Percentiles rank a stretch among this genome's conserved stretches.
phyloP scores from a whole-genome alignment of 2,797 vertebrate species.

The Picus viridis region DNA sequence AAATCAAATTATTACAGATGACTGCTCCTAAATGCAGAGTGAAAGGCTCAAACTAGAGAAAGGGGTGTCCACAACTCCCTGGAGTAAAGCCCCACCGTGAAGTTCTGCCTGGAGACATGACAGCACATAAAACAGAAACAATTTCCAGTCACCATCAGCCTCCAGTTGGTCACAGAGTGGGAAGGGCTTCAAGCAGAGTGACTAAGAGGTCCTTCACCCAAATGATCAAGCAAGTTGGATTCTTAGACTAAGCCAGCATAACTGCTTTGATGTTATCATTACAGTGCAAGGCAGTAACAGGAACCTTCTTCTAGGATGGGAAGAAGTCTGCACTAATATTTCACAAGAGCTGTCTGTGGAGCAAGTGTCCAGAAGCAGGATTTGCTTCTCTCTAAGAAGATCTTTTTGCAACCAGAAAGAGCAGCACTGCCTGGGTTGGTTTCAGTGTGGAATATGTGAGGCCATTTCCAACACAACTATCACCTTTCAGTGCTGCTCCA shows the following conservation, averaged over 20 bases:
- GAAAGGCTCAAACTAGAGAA: neutral
- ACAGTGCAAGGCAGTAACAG: rapidly evolving
- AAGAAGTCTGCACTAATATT: neutral
- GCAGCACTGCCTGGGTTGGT: neutral
- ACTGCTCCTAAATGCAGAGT: neutral
- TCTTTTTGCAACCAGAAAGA: neutral
- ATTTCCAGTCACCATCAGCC: neutral
- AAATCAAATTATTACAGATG: neutral
- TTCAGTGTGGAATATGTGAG: neutral
- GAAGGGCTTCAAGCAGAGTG: neutral
- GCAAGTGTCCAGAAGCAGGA: neutral
- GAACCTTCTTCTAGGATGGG: neutral
- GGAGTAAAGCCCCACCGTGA: neutral
- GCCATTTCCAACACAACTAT: neutral
- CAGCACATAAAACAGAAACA: neutral
- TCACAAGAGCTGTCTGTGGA: neutral
- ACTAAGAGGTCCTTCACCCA: neutral
- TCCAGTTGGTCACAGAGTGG: neutral
- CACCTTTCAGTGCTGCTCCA: neutral
- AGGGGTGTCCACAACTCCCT: neutral
- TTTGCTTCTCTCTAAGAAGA: neutral
- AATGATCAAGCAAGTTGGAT: neutral
- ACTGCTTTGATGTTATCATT: neutral
- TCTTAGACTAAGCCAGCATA: neutral
- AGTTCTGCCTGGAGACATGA: neutral